Conservation (phyloP, 1,140 invertebrate species). For the Cyclina sinensis region DNA sequence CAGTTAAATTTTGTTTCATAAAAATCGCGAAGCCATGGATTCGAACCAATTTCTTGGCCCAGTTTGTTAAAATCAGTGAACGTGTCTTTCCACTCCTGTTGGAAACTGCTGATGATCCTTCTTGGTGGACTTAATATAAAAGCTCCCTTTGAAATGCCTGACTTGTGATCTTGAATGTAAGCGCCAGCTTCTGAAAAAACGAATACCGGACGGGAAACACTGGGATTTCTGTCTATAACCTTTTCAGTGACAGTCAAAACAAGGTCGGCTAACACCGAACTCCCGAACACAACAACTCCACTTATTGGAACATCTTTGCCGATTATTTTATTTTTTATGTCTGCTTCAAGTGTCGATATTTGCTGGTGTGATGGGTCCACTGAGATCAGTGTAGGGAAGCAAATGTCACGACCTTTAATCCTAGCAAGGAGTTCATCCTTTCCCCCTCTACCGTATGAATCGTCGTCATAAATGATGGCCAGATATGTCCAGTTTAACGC, state of each 20-base stretch:
- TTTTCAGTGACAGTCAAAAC: conserved; percentile 4
- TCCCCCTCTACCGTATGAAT: conserved; percentile 58
- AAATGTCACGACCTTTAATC: conserved; percentile 17
- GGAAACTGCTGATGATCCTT: conserved; percentile 7
- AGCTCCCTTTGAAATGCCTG: conserved; percentile 15
- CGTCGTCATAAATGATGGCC: conserved; percentile 41
- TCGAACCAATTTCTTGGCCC: background rate
- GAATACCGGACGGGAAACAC: conserved; percentile 19
- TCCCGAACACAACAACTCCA: conserved; percentile 60
- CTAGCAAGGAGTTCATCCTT: background rate
- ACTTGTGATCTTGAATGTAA: conserved; percentile 8
- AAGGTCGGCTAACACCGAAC: background rate
- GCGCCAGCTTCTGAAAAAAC: conserved; percentile 47
- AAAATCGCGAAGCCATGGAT: conserved; percentile 39
- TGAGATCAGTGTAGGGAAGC: conserved; percentile 23
- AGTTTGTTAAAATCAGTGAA: background rate
- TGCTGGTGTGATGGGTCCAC: background rate
- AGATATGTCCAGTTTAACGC: conserved; percentile 52
- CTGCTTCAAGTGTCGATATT: conserved; percentile 4
- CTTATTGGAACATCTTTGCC: background rate
- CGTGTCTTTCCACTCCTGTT: conserved; percentile 18
- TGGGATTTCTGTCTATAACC: background rate
- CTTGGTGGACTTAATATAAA: conserved; percentile 51
- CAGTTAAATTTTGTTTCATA: background rate
- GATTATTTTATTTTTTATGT: conserved; percentile 8